A percentile compares a stretch with the other conserved stretches of the same genome.
phyloP scores from a whole-genome alignment of 2,113 vertebrate species.

The Cercocebus atys region DNA sequence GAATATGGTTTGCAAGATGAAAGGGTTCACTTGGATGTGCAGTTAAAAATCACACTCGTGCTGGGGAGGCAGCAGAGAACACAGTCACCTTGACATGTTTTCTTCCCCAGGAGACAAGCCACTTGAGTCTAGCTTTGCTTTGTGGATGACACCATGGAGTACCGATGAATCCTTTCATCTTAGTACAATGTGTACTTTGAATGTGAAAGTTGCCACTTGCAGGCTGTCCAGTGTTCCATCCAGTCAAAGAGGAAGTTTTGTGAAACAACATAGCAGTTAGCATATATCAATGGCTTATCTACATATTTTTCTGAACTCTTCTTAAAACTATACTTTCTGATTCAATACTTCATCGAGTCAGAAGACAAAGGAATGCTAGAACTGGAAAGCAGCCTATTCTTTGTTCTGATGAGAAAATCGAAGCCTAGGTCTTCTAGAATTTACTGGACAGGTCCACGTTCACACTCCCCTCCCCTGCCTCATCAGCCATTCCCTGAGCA shows the following conservation, averaged over 20 bases:
- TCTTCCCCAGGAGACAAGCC: background rate
- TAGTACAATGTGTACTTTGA: background rate
- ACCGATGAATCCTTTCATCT: background rate
- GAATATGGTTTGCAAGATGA: background rate
- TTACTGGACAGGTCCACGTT: background rate
- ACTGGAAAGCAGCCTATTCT: background rate
- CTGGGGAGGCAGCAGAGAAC: background rate
- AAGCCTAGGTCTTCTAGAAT: background rate
- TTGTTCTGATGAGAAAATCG: background rate
- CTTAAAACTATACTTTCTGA: background rate
- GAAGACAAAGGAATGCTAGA: background rate
- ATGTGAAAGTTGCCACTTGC: background rate
- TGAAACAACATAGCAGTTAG: background rate
- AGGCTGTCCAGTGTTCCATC: background rate
- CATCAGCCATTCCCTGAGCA: background rate
- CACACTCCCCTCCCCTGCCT: background rate
- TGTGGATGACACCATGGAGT: background rate
- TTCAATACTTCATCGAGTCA: background rate
- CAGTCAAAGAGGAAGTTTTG: too few species aligned
- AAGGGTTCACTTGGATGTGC: background rate
- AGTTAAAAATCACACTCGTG: background rate
- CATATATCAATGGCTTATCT: background rate
- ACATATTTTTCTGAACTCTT: background rate
- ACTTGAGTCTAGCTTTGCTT: background rate
- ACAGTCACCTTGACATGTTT: rapidly evolving